Evolutionary conservation across 2,888 invertebrate genomes (phyloP).

Genomic region (Oconnorella tubifera): DNA sequence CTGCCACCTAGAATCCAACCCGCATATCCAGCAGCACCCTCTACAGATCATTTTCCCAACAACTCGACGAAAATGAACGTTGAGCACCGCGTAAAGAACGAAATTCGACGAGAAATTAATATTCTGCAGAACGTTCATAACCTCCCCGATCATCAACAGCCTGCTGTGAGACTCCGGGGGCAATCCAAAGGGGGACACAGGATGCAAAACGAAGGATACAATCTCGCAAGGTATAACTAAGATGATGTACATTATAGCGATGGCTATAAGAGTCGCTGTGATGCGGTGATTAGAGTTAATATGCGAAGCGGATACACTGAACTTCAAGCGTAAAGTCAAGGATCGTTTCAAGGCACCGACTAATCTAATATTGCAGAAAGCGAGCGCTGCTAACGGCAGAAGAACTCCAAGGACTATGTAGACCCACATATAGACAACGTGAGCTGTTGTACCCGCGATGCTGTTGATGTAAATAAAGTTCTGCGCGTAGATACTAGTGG

Average conservation of each 20-base stretch:
- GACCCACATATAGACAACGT: constrained; percentile 26
- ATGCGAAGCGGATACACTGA: constrained; percentile 41
- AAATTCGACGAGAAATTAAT: constrained; percentile 35
- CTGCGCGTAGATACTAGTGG: neutral
- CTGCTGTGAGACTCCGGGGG: neutral
- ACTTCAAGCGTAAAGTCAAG: constrained; percentile 41
- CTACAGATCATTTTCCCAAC: constrained; percentile 26
- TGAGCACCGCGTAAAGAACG: constrained; percentile 32
- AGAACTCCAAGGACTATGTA: constrained; percentile 28
- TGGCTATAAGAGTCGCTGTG: constrained; percentile 49
- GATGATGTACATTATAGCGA: constrained; percentile 50
- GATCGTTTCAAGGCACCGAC: constrained; percentile 47
- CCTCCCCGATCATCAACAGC: constrained; percentile 21
- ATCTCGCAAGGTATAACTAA: constrained; percentile 52
- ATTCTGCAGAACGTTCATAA: constrained; percentile 32
- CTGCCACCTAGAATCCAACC: too few relatives aligned
- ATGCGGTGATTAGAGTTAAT: constrained; percentile 40
- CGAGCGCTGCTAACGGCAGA: constrained; percentile 42
- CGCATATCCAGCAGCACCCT: constrained; percentile 5
- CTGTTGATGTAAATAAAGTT: neutral
- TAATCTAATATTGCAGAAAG: constrained; percentile 49
- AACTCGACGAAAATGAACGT: constrained; percentile 32
- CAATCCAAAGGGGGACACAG: neutral
- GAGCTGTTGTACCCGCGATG: neutral
- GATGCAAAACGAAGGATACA: constrained; percentile 38